These are phyloP conservation scores for Lipophrys pholis DNA, from an alignment of 2,113 vertebrate genomes.

Conservation along the genomic window DNA sequence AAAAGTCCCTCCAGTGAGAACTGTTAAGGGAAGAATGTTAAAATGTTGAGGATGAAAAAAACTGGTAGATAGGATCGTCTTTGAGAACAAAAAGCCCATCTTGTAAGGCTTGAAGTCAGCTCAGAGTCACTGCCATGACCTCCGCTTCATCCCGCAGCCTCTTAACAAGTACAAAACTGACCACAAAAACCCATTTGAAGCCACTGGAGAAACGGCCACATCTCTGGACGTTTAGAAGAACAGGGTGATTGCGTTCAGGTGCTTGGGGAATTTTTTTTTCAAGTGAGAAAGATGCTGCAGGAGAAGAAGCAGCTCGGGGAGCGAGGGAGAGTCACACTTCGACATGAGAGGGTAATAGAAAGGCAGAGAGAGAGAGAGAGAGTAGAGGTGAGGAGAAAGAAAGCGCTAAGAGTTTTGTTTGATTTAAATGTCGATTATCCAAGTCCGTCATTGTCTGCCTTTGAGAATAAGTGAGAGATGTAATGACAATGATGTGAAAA, in stretches of 20 bases:
- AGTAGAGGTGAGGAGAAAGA: neutral
- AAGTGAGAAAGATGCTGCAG: conserved; percentile 23
- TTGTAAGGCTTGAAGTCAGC: neutral
- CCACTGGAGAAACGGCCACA: conserved; percentile 38
- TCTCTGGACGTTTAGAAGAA: conserved; percentile 26
- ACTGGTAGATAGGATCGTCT: neutral
- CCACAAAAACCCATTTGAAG: conserved; percentile 58
- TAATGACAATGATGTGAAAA: neutral
- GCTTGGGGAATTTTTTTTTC: conserved; percentile 37
- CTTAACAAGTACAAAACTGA: conserved; percentile 46
- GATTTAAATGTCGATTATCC: conserved; percentile 4
- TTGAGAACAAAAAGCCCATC: neutral
- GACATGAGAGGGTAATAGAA: conserved; percentile 16
- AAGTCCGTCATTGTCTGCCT: conserved; percentile 1
- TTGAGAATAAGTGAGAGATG: conserved; percentile 5
- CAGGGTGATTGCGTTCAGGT: conserved; percentile 35
- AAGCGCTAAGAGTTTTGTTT: neutral
- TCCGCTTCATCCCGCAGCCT: conserved; percentile 1
- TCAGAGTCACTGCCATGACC: neutral
- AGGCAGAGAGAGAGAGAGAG: conserved; percentile 10
- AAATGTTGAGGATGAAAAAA: neutral
- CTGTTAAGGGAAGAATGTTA: too few species aligned
- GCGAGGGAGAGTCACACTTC: conserved; percentile 36
- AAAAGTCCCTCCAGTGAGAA: too few species aligned
- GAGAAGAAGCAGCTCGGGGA: conserved; percentile 47